Percentiles rank a stretch among this genome's conserved stretches.
Conservation (phyloP, 2,113 vertebrate species). For the Stercorarius parasiticus region DNA sequence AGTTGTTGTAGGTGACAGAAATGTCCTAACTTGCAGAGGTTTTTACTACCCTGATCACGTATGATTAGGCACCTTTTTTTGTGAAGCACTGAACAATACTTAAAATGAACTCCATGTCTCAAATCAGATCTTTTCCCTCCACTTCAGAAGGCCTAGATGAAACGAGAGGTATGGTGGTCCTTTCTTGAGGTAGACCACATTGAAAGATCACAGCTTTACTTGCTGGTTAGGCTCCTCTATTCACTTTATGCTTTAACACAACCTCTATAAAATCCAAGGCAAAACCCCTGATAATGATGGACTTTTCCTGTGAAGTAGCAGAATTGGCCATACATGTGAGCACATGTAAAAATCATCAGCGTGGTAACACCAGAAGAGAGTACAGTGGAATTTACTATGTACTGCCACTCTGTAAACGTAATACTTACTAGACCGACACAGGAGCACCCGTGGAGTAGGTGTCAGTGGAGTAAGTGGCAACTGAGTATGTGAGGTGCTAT, state of each 20-base stretch:
- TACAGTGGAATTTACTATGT: rapidly evolving
- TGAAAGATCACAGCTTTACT: background rate
- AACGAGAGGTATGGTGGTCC: background rate
- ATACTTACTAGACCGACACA: conserved; percentile 82
- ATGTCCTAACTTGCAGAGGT: background rate
- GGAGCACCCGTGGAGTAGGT: conserved; percentile 76
- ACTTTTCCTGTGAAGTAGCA: background rate
- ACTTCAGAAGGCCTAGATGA: background rate
- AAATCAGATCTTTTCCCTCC: background rate
- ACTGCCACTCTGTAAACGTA: background rate
- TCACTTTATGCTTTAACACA: background rate
- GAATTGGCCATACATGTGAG: background rate
- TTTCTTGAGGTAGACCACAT: background rate
- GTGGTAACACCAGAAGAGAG: background rate
- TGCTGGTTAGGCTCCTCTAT: background rate
- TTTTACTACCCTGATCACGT: background rate
- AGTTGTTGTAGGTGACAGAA: background rate
- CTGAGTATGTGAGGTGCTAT: conserved; percentile 61
- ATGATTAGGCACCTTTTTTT: background rate
- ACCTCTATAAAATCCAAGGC: background rate
- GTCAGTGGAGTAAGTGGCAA: conserved; percentile 79
- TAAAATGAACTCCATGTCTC: background rate
- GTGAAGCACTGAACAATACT: background rate
- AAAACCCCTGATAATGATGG: background rate
- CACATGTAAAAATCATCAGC: background rate